Base-by-base conservation (phyloP, 2,797 vertebrate species). In the Astyanax mexicanus region DNA sequence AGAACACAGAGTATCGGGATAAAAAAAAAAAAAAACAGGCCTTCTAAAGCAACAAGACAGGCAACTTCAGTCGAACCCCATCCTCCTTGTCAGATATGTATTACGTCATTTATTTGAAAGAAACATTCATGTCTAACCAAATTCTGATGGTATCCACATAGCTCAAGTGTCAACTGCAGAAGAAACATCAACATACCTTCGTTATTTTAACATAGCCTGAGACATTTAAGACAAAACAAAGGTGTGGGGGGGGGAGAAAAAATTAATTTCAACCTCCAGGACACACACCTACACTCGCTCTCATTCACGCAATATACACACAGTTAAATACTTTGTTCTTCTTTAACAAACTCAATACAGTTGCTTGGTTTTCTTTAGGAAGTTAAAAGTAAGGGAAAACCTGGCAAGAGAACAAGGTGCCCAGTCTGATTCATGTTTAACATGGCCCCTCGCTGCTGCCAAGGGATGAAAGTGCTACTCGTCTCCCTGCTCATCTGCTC, bases 381-480 rank as follows among this genome's bases (percentile, higher is more conserved):
- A 42, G 44, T 72, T 11, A 44, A 15, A 21, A 21, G 13, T 62
- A 15, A 73, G 58, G 12, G 12, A 32, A 42, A 64, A 27, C 38
- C 38, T 38, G 42, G 25, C 35, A 6, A n/a, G 25, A 19, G 6
- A 47, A 12, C 7, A 44, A 44, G 74, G 27, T 47, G 62, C 72
- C 27, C 3, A 40, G 12, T 64, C 27, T 44, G 21, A 42, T n/a
- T 13, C 68, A 38, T 15, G 52, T 27, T n/a, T 37, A 66, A 57
- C 4, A 13, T 38, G 21, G 32, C 23, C 23, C 23, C 25, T 60
- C 54, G 27, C 57, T 45, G 6, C 35, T 51, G 21, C 66, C 52
- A 0, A 4, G 23, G 54, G 29, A n/a, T 67, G 66, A 75, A 75
- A 72, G 75, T 73, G 77, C 74, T 76, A 57, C 32, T 67, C 37